phyloP scores from a whole-genome alignment of 2,797 vertebrate genomes.

The Lophotriccus pileatus region DNA sequence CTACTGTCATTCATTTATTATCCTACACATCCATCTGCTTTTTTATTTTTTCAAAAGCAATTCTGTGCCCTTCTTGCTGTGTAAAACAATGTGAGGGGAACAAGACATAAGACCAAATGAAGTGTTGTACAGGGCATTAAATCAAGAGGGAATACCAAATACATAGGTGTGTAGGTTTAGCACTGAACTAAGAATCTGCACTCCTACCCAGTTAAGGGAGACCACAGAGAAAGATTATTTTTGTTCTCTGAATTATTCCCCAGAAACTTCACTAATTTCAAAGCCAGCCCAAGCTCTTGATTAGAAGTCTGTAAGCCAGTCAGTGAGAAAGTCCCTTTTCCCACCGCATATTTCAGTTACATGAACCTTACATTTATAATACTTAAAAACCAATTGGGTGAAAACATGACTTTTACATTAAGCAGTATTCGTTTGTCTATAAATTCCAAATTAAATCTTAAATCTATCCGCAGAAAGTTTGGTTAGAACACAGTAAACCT shows the following conservation, averaged over 20 bases:
- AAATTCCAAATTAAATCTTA: not conserved
- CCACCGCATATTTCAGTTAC: not conserved
- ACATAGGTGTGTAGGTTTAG: not conserved
- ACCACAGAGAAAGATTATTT: not conserved
- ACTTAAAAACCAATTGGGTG: fast-evolving
- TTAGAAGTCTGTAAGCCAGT: not conserved
- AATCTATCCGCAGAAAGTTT: not conserved
- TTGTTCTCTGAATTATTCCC: not conserved
- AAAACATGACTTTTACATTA: not conserved
- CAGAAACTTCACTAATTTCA: not conserved
- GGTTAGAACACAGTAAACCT: not conserved
- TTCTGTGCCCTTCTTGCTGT: not conserved
- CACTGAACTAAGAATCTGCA: not conserved
- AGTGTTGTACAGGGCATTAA: not conserved
- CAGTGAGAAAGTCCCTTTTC: not conserved
- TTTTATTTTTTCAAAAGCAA: not conserved
- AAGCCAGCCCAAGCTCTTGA: not conserved
- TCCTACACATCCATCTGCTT: not conserved
- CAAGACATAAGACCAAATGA: not conserved
- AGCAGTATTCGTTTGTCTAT: not conserved
- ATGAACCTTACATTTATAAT: not conserved
- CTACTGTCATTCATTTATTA: not conserved
- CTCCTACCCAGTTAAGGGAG: not conserved
- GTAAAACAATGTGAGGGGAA: not conserved
- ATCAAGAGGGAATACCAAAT: not conserved